Percentiles rank a stretch among this genome's conserved stretches.
phyloP scores from a whole-genome alignment of 2,113 vertebrate genomes.

The Bolborhynchus lineola region DNA sequence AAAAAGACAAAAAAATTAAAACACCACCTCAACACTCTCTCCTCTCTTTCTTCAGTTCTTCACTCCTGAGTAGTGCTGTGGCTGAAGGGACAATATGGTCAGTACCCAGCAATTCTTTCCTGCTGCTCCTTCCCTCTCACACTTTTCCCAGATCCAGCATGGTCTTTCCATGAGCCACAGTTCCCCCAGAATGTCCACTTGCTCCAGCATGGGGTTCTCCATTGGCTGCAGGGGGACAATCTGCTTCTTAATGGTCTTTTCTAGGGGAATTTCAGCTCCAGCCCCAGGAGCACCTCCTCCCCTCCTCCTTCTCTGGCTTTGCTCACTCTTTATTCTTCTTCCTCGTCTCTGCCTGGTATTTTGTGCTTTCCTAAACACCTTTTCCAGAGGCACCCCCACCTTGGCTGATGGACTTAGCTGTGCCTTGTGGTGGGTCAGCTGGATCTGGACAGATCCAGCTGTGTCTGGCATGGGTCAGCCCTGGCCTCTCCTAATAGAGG shows the following conservation, averaged over 20 bases:
- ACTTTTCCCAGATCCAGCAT: neutral
- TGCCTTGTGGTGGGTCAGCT: rapidly evolving
- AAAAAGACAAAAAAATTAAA: neutral
- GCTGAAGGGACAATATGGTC: neutral
- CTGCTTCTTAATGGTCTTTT: neutral
- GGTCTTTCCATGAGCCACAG: neutral
- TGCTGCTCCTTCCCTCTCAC: neutral
- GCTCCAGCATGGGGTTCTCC: neutral
- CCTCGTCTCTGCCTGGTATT: neutral
- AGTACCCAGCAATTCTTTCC: neutral
- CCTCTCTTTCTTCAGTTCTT: neutral
- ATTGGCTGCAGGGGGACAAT: neutral
- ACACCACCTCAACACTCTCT: neutral
- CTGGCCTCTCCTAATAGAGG: neutral
- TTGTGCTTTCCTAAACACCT: neutral
- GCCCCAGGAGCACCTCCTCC: neutral
- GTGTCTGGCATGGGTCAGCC: neutral
- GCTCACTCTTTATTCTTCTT: neutral
- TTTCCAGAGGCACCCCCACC: rapidly evolving
- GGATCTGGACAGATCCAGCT: neutral
- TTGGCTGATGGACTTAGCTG: rapidly evolving
- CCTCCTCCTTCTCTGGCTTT: neutral
- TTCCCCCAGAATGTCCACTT: neutral
- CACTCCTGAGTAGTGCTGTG: neutral
- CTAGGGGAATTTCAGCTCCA: neutral